Evolutionary conservation across 2,888 invertebrate genomes (phyloP), one percentile per base, ranked within the genome.

Genomic region (Troides helena): DNA sequence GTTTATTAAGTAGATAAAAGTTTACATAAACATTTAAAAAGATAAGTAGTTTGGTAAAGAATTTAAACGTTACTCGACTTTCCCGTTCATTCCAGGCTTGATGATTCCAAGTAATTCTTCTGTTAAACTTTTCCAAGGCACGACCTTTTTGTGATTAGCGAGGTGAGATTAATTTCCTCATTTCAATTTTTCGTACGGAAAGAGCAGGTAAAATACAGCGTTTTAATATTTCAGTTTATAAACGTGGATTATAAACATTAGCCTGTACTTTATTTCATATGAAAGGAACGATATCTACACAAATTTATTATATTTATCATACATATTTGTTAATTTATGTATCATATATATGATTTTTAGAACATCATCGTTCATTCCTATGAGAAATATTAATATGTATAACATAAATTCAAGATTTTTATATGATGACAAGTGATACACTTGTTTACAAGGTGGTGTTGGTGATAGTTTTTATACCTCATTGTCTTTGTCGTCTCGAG

Each of bases 141-240:
- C 65, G 12, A 43, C 58, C 59, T 23, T 65, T 65, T 65, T 58
- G 58, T 57, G 46, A 65, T 65, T 59, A 65, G 57, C 57, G 65
- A 59, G 46, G 65, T 43, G 58, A 65, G 39, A 65, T 58, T 58
- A 57, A 65, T 65, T 46, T 65, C 17, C 57, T 58, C 43, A 58
- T 58, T 58, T 58, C 65, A 58, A 58, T 23, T 58, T 23, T 23
- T 14, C 23, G 23, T 23, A 23, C 23, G 23, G 6, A 10, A 12
- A 23, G n/a, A 58, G 57, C n/a, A 53, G 53, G 53, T 53, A 53
- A 53, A 53, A n/a, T n/a, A n/a, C 4, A 14, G 4, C 46, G 14
- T 2, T 46, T 12, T 46, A 12, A 14, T 10, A 53, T 53, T 53
- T 53, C 5, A 6, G 5, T 5, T 53, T 4, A n/a, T 53, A 53